Evolutionary conservation across 1,140 invertebrate species (phyloP), one percentile per base, ranked within the genome.

Genomic region (Pogonomyrmex californicus): DNA sequence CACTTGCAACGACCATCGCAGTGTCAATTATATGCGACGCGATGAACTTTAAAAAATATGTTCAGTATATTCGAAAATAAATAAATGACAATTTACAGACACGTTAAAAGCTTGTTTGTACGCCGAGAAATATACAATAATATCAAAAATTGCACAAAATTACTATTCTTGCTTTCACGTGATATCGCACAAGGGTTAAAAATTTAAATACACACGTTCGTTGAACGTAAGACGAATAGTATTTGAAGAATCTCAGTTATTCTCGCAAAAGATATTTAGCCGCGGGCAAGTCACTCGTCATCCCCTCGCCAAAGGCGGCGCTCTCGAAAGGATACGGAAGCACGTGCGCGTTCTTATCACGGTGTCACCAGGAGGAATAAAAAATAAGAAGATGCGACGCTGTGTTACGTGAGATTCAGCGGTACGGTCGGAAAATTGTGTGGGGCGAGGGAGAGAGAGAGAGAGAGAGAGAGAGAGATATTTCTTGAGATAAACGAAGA

Each of bases 291-390:
- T 77, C 47, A 73, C 68, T 62, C 70, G 71, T 90, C 77, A 83
- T 77, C 79, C 78, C 75, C 58, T 65, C 68, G 60, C 68, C 71
- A 54, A 87, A 70, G 75, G 23, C 60, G 33, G 56, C 63, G 33
- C 51, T 88, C n/a, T 82, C 82, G 63, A 89, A 79, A 79, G 87
- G 7, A 75, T 82, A 88, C 81, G 65, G 77, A 89, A 87, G 90
- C 90, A 91, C 89, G 86, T 86, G 83, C 91, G 81, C 86, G 75
- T 90, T 88, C 91, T 92, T 93, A 93, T 93, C 91, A 76, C 86
- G 75, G 44, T 66, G 60, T 73, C 68, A 54, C 66, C 65, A 85
- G 60, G 66, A 66, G 86, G 78, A 91, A 92, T 91, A 90, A 91
- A 92, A 91, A 91, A 86, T 87, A 68, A 73, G 83, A 14, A 75